These are phyloP conservation scores for Epirrita christyi DNA, from an alignment of 2,888 invertebrate species.

Conservation along the genomic window DNA sequence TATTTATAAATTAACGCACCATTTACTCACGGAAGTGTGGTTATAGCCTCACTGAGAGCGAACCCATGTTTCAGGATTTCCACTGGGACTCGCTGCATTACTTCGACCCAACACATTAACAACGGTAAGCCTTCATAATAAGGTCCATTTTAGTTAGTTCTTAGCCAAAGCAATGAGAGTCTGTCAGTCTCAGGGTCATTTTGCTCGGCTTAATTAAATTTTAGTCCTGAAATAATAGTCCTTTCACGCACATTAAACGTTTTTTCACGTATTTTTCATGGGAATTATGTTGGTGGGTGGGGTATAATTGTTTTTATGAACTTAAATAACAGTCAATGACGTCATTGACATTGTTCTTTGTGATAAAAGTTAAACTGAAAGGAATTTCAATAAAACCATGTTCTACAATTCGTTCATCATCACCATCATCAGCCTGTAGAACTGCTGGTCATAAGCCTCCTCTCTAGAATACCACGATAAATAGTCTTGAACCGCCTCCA, in stretches of 20 bases:
- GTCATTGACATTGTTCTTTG: constrained; percentile 1
- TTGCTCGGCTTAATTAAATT: constrained; percentile 49
- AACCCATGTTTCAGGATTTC: constrained; percentile 57
- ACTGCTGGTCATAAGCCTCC: no score
- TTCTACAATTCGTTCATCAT: background rate
- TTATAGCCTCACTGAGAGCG: constrained; percentile 50
- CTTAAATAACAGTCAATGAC: background rate
- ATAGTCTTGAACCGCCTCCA: no score
- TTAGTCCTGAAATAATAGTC: constrained; percentile 57
- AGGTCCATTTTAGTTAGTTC: constrained; percentile 18
- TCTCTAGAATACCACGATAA: no score
- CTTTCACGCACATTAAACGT: constrained; percentile 31
- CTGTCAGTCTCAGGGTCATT: constrained; percentile 37
- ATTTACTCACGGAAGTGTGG: constrained; percentile 43
- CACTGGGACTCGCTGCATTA: constrained; percentile 35
- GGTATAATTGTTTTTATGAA: constrained; percentile 9
- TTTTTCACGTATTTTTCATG: constrained; percentile 37
- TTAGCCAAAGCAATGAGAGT: constrained; percentile 8
- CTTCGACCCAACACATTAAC: constrained; percentile 29
- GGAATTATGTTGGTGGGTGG: constrained; percentile 13
- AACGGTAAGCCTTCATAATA: constrained; percentile 24
- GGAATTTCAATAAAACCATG: background rate
- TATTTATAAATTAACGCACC: constrained; percentile 48
- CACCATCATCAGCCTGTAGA: no score
- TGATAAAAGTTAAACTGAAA: background rate